A percentile compares a stretch with the other conserved stretches of the same genome.
Evolutionary conservation across 2,113 vertebrate genomes (phyloP).

Genomic region (Thymallus thymallus): DNA sequence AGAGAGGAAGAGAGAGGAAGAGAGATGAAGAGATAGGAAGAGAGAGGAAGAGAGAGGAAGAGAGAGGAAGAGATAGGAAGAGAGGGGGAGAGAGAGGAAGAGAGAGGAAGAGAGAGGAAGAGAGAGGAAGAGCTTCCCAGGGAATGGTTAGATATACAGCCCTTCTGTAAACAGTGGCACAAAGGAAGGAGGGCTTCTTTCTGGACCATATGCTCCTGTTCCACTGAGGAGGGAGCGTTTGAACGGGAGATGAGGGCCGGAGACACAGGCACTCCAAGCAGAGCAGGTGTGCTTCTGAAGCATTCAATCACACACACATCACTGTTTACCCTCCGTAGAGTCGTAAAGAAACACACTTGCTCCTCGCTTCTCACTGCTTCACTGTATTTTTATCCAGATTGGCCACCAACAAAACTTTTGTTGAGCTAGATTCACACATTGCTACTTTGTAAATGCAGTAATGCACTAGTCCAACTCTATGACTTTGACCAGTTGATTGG

Average conservation of each 20-base stretch:
- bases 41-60: too few relatives aligned
- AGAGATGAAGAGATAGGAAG: too few relatives aligned
- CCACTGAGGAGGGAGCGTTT: conserved; percentile 42
- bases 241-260: conserved; percentile 60
- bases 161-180: conserved; percentile 54
- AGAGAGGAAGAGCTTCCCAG: conserved; percentile 49
- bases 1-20: too few relatives aligned
- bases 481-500: not conserved
- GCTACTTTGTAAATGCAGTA: not conserved
- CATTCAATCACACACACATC: conserved; percentile 49
- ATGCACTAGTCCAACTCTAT: not conserved
- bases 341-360: conserved; percentile 49
- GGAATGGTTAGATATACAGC: conserved; percentile 32
- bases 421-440: not conserved
- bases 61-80: not conserved
- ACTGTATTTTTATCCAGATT: not conserved
- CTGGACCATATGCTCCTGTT: conserved; percentile 60
- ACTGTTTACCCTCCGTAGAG: conserved; percentile 52
- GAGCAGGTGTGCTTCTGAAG: conserved; percentile 60
- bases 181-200: conserved; percentile 39
- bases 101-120: conserved; percentile 23
- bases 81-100: too few relatives aligned
- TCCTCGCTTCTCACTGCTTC: not conserved
- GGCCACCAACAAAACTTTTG: not conserved
- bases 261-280: conserved; percentile 52